Conservation (phyloP, 2,113 vertebrate species). For the Pantherophis guttatus region DNA sequence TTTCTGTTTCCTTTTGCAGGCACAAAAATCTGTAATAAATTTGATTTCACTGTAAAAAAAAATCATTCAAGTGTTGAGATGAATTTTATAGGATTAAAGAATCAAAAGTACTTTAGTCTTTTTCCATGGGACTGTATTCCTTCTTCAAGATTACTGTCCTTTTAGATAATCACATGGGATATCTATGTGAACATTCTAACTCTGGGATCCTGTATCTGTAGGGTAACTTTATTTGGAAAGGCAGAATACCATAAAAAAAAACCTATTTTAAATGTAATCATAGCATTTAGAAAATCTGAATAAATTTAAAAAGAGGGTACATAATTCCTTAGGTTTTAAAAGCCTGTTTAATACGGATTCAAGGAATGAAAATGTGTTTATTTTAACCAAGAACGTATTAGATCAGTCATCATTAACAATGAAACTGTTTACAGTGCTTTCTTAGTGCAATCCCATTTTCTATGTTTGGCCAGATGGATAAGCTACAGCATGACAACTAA, state of each 20-base stretch:
- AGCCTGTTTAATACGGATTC: neutral
- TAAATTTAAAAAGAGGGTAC: neutral
- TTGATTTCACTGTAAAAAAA: neutral
- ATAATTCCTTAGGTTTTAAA: neutral
- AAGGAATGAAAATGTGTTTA: neutral
- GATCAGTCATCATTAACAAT: neutral
- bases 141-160: neutral
- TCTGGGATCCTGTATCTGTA: neutral
- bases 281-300: neutral
- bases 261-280: neutral
- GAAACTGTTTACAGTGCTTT: neutral
- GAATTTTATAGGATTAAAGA: constrained; percentile 8
- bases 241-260: constrained; percentile 2
- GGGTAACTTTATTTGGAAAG: constrained; percentile 26
- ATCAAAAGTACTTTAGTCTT: neutral
- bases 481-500: neutral
- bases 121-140: neutral
- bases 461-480: neutral
- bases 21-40: neutral
- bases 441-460: neutral
- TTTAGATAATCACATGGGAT: neutral
- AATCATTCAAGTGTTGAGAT: neutral
- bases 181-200: neutral
- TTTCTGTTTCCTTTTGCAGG: neutral
- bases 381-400: neutral